Conservation (phyloP, 1,140 invertebrate species). For the Vollenhovia emeryi region DNA sequence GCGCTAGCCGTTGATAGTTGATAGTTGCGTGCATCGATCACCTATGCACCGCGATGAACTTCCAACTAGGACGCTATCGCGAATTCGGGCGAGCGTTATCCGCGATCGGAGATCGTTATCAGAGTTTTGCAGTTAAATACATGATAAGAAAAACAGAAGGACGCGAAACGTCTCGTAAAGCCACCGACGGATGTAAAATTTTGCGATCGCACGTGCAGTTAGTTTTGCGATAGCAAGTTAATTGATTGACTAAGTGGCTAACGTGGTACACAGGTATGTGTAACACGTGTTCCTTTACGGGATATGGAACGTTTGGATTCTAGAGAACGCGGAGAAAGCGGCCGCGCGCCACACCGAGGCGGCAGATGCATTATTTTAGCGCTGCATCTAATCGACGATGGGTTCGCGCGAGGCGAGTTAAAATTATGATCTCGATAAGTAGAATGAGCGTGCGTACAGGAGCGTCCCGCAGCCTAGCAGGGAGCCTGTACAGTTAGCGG, state of each 20-base stretch:
- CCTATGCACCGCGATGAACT: background rate
- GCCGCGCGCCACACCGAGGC: background rate
- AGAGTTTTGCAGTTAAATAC: background rate
- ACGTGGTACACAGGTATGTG: background rate
- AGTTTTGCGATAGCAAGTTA: background rate
- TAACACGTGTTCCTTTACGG: background rate
- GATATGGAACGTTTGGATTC: slow-evolving; percentile 3
- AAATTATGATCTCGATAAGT: slow-evolving; percentile 28
- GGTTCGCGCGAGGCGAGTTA: slow-evolving; percentile 18
- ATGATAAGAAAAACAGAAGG: background rate
- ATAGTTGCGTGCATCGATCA: background rate
- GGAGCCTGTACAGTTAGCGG: background rate
- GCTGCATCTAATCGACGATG: slow-evolving; percentile 16
- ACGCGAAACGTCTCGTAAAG: background rate
- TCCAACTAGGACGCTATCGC: background rate
- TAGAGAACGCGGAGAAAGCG: slow-evolving; percentile 22
- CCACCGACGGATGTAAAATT: background rate
- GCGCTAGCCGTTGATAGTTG: slow-evolving; percentile 1
- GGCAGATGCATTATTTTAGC: slow-evolving; percentile 34
- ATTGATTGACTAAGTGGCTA: background rate
- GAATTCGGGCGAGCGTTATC: background rate
- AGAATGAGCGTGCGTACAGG: background rate
- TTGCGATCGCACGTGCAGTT: background rate
- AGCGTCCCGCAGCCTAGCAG: background rate
- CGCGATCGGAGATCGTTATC: background rate